Percentiles rank a stretch among this genome's conserved stretches.
phyloP scores from a whole-genome alignment of 1,140 invertebrate genomes.

The Diploscapter pachys region DNA sequence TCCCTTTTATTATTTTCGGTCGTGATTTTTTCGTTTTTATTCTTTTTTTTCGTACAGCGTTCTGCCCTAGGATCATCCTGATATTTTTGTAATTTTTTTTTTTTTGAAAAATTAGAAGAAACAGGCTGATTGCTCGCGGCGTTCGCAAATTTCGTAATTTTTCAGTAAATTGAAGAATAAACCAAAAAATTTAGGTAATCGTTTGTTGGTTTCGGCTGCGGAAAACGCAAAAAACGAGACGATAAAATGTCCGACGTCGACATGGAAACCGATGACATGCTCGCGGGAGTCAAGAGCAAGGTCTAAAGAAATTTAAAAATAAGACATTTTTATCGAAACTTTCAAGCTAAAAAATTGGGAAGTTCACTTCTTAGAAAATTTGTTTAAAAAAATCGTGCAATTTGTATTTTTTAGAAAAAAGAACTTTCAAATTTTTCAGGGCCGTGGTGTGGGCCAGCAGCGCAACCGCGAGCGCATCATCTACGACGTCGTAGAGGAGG shows the following conservation, averaged over 20 bases:
- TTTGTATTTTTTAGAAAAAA: not conserved
- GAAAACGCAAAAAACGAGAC: slow-evolving; percentile 17
- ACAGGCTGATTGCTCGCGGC: slow-evolving; percentile 4
- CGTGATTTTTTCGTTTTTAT: not conserved
- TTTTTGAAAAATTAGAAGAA: no score
- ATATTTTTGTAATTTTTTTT: no score
- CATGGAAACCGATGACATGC: slow-evolving; percentile 29
- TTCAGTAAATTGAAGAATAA: slow-evolving; percentile 8
- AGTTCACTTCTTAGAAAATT: not conserved
- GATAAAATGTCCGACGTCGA: slow-evolving; percentile 28
- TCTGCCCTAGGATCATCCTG: no score
- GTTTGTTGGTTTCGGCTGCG: no score
- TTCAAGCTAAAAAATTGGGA: not conserved
- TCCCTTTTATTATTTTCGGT: not conserved
- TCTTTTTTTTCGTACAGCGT: no score
- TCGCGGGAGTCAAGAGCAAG: slow-evolving; percentile 19
- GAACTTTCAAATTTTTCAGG: not conserved
- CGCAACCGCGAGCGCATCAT: slow-evolving; percentile 28
- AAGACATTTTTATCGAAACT: no score
- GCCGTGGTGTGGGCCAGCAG: slow-evolving; percentile 26
- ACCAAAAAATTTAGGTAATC: no score
- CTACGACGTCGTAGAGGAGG: slow-evolving; percentile 34
- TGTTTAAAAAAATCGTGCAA: not conserved
- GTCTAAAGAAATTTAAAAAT: not conserved
- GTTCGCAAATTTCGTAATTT: not conserved